phyloP scores from a whole-genome alignment of 2,797 vertebrate species.

The Gephyroberyx darwinii region DNA sequence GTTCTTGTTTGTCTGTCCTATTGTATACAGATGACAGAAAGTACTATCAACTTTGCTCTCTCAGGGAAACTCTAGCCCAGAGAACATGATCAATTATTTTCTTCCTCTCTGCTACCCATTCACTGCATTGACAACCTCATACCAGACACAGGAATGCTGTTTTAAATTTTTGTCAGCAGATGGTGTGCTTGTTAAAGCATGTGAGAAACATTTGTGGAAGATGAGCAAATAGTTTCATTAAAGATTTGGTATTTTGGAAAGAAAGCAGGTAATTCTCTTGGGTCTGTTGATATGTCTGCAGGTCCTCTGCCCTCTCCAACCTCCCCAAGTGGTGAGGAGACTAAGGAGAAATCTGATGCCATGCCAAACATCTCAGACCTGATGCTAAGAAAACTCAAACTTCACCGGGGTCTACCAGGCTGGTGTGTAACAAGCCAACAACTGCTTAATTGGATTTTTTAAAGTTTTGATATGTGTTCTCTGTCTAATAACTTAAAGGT shows the following conservation, averaged over 20 bases:
- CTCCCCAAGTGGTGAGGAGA: constrained; percentile 81
- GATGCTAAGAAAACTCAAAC: constrained; percentile 93
- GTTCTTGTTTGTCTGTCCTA: constrained; percentile 27
- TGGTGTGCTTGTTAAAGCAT: constrained; percentile 61
- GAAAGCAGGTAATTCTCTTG: neutral
- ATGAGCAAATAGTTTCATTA: neutral
- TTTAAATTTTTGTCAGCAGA: constrained; percentile 69
- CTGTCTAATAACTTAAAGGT: neutral
- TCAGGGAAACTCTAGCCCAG: constrained; percentile 55
- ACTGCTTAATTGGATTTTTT: constrained; percentile 1
- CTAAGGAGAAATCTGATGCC: constrained; percentile 85
- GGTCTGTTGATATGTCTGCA: constrained; percentile 56
- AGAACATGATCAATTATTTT: constrained; percentile 44
- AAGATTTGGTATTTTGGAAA: neutral
- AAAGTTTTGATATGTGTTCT: neutral
- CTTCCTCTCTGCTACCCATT: constrained; percentile 26
- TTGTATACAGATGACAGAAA: constrained; percentile 33
- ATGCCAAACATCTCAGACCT: constrained; percentile 97
- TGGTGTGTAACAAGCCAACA: constrained; percentile 81
- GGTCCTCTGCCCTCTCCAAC: constrained; percentile 76
- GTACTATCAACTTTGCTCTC: constrained; percentile 48
- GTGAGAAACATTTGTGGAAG: neutral
- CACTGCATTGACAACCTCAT: constrained; percentile 30
- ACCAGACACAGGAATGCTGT: constrained; percentile 42
- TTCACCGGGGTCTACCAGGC: constrained; percentile 89